Percentiles rank a stretch among this genome's conserved stretches.
Evolutionary conservation across 2,797 vertebrate genomes (phyloP).

Genomic region (Tragelaphus oryx): DNA sequence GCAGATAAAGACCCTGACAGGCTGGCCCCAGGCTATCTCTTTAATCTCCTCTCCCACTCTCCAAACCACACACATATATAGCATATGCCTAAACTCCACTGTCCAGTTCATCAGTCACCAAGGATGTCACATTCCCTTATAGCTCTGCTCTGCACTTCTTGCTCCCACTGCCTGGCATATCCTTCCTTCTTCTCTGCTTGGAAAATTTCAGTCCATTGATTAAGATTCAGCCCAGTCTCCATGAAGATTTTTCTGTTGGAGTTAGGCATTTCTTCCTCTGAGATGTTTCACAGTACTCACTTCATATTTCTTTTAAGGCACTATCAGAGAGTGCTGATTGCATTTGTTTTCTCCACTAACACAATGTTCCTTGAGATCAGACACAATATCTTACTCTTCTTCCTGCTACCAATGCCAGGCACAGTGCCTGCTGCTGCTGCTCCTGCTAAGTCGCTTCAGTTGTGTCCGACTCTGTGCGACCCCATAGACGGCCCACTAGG

Average conservation of each 20-base stretch:
- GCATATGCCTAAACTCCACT: background rate
- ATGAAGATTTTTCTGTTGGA: background rate
- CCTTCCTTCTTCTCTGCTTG: background rate
- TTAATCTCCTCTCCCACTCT: background rate
- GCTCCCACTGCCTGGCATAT: background rate
- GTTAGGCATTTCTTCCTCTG: background rate
- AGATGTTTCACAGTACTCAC: background rate
- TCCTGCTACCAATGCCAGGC: background rate
- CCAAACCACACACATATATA: slow-evolving; percentile 4
- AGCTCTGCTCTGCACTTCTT: background rate
- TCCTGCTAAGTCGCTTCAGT: too few relatives aligned
- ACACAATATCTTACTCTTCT: background rate
- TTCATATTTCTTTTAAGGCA: background rate
- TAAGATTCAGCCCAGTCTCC: background rate
- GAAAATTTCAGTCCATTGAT: background rate
- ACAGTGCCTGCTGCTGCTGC: background rate
- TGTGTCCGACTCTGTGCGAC: too few relatives aligned
- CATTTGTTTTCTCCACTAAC: background rate
- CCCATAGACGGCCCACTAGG: too few relatives aligned
- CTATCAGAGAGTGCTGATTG: background rate
- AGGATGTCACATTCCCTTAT: background rate
- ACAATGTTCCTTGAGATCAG: background rate
- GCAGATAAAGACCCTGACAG: background rate
- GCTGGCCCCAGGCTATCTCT: background rate
- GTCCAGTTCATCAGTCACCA: background rate